phyloP scores from a whole-genome alignment of 2,797 vertebrate genomes.

The Melanotaenia parkinsoni region DNA sequence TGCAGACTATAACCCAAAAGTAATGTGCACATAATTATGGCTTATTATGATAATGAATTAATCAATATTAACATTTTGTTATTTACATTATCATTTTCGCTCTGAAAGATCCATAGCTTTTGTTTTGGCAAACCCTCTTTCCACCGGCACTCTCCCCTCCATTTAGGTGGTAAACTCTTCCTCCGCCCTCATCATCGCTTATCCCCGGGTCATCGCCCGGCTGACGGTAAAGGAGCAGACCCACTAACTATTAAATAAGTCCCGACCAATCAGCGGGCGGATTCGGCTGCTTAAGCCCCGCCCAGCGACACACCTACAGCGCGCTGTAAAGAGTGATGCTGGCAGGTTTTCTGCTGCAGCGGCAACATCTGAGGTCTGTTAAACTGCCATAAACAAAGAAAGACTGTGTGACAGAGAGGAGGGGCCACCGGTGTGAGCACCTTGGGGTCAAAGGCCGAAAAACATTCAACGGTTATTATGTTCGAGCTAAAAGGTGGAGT shows the following conservation, averaged over 20 bases:
- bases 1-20: no score
- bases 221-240: no score
- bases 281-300: background rate
- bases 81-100: no score
- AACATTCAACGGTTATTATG: slow-evolving; percentile 24
- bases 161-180: no score
- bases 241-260: slow-evolving; percentile 30
- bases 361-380: slow-evolving; percentile 68
- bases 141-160: no score
- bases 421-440: slow-evolving; percentile 54
- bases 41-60: no score
- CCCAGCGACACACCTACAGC: slow-evolving; percentile 51
- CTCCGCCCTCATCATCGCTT: no score
- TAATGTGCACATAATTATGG: no score
- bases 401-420: slow-evolving; percentile 40
- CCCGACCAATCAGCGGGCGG: slow-evolving; percentile 66
- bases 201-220: no score
- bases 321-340: slow-evolving; percentile 1
- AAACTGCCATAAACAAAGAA: slow-evolving; percentile 55
- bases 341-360: slow-evolving; percentile 18
- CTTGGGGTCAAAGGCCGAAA: slow-evolving; percentile 64
- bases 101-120: no score
- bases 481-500: slow-evolving; percentile 11
- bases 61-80: no score
- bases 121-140: no score